These are phyloP conservation scores for Pseudoips prasinana DNA, from an alignment of 2,888 invertebrate species.

Conservation along the genomic window DNA sequence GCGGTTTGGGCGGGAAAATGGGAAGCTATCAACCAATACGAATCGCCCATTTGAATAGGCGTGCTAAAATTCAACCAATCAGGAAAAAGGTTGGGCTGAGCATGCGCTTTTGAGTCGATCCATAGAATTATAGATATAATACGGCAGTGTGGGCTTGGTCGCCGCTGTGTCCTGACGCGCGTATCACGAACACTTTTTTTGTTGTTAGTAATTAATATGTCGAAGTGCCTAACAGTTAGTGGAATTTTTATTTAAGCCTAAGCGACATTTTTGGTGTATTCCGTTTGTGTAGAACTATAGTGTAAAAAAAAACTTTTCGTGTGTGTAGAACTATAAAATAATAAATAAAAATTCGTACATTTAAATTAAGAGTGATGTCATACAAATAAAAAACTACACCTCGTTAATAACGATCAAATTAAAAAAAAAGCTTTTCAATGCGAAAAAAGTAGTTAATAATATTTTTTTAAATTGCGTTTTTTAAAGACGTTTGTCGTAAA, in stretches of 20 bases:
- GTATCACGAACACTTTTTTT: slow-evolving; percentile 47
- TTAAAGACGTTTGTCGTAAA: slow-evolving; percentile 11
- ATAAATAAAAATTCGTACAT: slow-evolving; percentile 11
- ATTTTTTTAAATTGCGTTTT: slow-evolving; percentile 4
- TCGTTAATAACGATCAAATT: too few species aligned
- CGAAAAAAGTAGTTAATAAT: slow-evolving; percentile 1
- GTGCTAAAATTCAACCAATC: slow-evolving; percentile 63
- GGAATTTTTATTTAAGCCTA: slow-evolving; percentile 20
- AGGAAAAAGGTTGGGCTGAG: slow-evolving; percentile 47
- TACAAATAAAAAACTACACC: slow-evolving; percentile 21
- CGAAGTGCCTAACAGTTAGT: slow-evolving; percentile 66
- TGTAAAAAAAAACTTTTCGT: slow-evolving; percentile 23
- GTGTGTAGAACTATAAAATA: slow-evolving; percentile 16
- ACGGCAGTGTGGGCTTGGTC: slow-evolving; percentile 78
- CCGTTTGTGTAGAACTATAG: slow-evolving; percentile 45
- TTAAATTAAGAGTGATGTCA: slow-evolving; percentile 34
- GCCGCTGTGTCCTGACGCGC: slow-evolving; percentile 59
- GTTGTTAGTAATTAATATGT: slow-evolving; percentile 50
- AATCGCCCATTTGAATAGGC: slow-evolving; percentile 55
- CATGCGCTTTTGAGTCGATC: slow-evolving; percentile 77
- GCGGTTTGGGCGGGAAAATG: slow-evolving; percentile 70
- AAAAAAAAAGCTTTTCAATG: too few species aligned
- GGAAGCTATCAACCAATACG: slow-evolving; percentile 56
- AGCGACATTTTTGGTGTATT: slow-evolving; percentile 48
- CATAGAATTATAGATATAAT: slow-evolving; percentile 75